phyloP scores from a whole-genome alignment of 2,888 invertebrate genomes.

The Drosophila subquinaria region DNA sequence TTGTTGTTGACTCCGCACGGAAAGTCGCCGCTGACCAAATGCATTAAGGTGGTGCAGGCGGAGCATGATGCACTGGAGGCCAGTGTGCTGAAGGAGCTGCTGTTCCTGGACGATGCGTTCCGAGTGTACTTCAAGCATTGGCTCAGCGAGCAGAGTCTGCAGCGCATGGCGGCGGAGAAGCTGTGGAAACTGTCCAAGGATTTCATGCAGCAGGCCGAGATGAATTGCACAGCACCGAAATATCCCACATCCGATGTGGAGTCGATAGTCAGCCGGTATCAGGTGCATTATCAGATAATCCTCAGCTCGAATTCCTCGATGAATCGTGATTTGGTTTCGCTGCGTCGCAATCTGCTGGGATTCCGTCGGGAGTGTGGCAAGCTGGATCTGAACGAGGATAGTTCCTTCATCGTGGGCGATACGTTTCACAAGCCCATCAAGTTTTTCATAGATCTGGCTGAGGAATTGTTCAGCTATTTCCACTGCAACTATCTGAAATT shows the following conservation, averaged over 20 bases:
- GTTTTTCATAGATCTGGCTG: slow-evolving; percentile 70
- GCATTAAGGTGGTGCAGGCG: not conserved
- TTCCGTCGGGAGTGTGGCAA: slow-evolving; percentile 59
- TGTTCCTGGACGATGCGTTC: slow-evolving; percentile 66
- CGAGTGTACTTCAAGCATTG: slow-evolving; percentile 46
- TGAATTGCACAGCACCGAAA: slow-evolving; percentile 58
- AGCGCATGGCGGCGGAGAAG: slow-evolving; percentile 64
- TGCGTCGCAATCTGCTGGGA: slow-evolving; percentile 52
- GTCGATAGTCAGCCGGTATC: slow-evolving; percentile 61
- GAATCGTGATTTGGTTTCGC: slow-evolving; percentile 26
- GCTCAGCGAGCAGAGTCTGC: slow-evolving; percentile 63
- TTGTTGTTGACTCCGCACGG: not conserved
- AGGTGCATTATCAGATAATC: slow-evolving; percentile 60
- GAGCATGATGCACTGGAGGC: slow-evolving; percentile 32
- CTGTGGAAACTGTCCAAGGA: slow-evolving; percentile 70
- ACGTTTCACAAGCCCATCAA: slow-evolving; percentile 77
- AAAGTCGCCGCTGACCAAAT: not conserved
- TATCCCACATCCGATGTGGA: slow-evolving; percentile 56
- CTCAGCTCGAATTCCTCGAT: slow-evolving; percentile 54
- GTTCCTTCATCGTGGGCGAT: slow-evolving; percentile 71
- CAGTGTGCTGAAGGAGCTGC: slow-evolving; percentile 42
- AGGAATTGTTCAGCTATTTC: slow-evolving; percentile 79
- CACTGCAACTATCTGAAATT: slow-evolving; percentile 61
- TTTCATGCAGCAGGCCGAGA: slow-evolving; percentile 45
- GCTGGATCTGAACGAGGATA: slow-evolving; percentile 55